Conservation (phyloP, 2,113 vertebrate species). For the Pycnonotus jocosus region DNA sequence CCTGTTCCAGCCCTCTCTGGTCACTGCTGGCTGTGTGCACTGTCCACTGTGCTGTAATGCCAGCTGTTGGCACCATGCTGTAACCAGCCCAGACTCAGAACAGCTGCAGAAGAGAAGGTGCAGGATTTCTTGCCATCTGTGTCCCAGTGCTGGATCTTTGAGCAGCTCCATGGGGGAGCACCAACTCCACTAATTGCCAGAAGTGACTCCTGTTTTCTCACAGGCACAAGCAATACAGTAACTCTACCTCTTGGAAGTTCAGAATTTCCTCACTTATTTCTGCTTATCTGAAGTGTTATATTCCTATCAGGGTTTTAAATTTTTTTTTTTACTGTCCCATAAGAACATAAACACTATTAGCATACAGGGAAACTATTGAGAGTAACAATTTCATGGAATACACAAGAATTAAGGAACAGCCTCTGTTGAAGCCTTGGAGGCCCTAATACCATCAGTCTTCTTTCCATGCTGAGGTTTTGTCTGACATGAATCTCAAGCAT, state of each 20-base stretch:
- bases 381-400: neutral
- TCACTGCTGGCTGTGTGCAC: accelerated
- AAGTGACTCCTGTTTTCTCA: neutral
- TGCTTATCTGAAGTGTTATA: neutral
- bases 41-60: too few species aligned
- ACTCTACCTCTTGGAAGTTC: neutral
- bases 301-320: accelerated
- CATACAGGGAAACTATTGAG: neutral
- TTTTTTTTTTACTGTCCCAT: neutral
- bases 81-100: neutral
- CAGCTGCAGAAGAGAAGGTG: neutral
- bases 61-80: accelerated
- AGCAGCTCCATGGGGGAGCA: accelerated
- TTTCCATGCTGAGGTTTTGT: neutral
- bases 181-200: neutral
- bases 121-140: neutral
- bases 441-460: neutral
- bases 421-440: neutral
- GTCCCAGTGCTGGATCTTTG: neutral
- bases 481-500: neutral
- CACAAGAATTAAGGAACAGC: neutral
- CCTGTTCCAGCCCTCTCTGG: neutral
- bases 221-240: neutral
- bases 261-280: neutral
- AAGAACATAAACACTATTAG: neutral